phyloP scores from a whole-genome alignment of 2,888 invertebrate genomes.

The Diarsia brunnea region DNA sequence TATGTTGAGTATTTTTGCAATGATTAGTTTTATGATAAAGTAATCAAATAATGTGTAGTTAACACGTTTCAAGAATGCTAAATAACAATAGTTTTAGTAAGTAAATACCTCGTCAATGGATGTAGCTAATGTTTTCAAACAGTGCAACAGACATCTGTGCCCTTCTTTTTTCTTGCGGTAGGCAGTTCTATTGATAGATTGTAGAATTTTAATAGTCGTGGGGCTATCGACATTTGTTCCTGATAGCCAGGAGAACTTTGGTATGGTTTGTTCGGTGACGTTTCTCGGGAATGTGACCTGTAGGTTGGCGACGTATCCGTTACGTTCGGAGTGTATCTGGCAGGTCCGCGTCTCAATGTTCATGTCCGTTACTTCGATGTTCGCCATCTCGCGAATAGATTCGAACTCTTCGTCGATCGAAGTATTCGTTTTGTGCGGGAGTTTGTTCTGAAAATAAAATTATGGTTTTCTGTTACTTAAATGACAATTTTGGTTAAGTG shows the following conservation, averaged over 20 bases:
- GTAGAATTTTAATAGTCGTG: constrained; percentile 94
- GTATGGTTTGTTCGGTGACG: constrained; percentile 86
- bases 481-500: background rate
- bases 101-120: constrained; percentile 86
- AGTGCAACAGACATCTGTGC: constrained; percentile 96
- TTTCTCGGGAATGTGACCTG: constrained; percentile 91
- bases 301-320: constrained; percentile 89
- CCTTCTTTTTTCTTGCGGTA: constrained; percentile 96
- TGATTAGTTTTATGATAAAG: constrained; percentile 6
- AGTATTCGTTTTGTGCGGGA: constrained; percentile 79
- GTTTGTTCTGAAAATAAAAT: constrained; percentile 79
- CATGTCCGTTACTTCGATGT: constrained; percentile 90
- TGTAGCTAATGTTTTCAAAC: constrained; percentile 91
- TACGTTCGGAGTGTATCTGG: constrained; percentile 90
- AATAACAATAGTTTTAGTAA: background rate
- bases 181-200: constrained; percentile 95
- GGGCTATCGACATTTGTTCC: constrained; percentile 92
- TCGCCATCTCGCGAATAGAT: constrained; percentile 88
- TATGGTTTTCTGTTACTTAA: background rate
- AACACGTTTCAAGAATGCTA: constrained; percentile 1
- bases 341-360: constrained; percentile 91
- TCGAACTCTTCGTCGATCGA: constrained; percentile 89
- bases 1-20: constrained; percentile 8
- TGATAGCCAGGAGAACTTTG: constrained; percentile 88
- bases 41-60: background rate